Base-by-base conservation (phyloP, 2,888 invertebrate species). In the Cyclophora albipunctata region DNA sequence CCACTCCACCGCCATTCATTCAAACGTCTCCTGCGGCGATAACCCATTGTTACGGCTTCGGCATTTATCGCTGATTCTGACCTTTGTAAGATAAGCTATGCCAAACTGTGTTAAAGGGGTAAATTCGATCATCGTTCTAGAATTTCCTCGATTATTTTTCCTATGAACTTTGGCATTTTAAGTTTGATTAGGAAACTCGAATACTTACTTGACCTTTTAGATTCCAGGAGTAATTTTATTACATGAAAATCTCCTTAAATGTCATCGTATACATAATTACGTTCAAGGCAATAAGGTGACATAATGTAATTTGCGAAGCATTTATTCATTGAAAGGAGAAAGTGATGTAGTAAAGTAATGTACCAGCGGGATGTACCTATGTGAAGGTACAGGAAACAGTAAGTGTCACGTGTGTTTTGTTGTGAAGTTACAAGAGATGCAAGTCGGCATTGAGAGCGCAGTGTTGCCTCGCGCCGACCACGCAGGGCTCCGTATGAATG, bases 401-500 rank as follows among this genome's bases (percentile, higher is more conserved):
- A 34, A 45, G 35, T 52, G 57, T 57, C 50, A 57, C 52, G 60
- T 54, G 54, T 63, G 63, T 66, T 63, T 61, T 54, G 55, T 20
- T 20, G 20, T 20, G 20, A 20, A 20, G 20, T 20, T 54, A 52
- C 53, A 55, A 59, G 52, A 57, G 63, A 59, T 67, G 69, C 67
- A 73, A 64, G 63, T 66, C 72, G 75, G 67, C 80, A 78, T 80
- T 77, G 78, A 75, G 73, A 71, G 71, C 73, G 65, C 20, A 20
- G 20, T 20, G 20, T 20, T 69, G 73, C 66, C 20, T 64, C 49
- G 71, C 73, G 72, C 37, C 37, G 37, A 75, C 75, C 78, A 76
- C 81, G 83, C 83, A 81, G 81, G 79, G 78, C 77, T 71, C 64
- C 65, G 20, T 75, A 86, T 87, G 87, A 87, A 88, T 87, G 87